Percentiles rank a stretch among this genome's conserved stretches.
Conservation (phyloP, 2,888 invertebrate genomes). For the Branchellion lobata region DNA sequence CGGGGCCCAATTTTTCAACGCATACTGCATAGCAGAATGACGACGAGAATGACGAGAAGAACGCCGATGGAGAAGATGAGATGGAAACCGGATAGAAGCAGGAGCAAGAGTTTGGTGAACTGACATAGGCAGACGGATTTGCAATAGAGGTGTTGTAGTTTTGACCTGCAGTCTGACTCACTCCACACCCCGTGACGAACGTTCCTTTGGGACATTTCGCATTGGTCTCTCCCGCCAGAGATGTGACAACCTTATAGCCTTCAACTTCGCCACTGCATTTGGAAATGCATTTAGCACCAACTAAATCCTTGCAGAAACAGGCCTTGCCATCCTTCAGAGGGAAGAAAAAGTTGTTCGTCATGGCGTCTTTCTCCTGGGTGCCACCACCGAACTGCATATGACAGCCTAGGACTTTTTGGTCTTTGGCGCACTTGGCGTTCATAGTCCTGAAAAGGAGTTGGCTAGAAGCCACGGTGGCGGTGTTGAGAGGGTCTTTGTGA, state of each 20-base stretch:
- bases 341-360: not conserved
- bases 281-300: not conserved
- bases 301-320: slow-evolving; percentile 3
- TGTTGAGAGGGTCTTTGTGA: not conserved
- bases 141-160: not conserved
- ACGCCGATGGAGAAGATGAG: not conserved
- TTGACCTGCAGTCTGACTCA: no score
- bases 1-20: not conserved
- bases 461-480: not conserved
- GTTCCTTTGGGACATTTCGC: not conserved
- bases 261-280: not conserved
- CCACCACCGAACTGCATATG: not conserved
- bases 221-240: not conserved
- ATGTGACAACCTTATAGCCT: not conserved
- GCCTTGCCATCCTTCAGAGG: not conserved
- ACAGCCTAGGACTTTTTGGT: slow-evolving; percentile 4
- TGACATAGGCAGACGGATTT: not conserved
- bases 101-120: not conserved
- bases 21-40: not conserved
- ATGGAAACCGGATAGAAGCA: not conserved
- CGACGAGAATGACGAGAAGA: not conserved
- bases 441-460: not conserved
- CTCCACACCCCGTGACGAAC: slow-evolving; percentile 1
- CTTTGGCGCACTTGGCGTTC: not conserved
- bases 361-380: not conserved